Evolutionary conservation across 2,888 invertebrate species (phyloP).

Genomic region (Stramonita haemastoma): DNA sequence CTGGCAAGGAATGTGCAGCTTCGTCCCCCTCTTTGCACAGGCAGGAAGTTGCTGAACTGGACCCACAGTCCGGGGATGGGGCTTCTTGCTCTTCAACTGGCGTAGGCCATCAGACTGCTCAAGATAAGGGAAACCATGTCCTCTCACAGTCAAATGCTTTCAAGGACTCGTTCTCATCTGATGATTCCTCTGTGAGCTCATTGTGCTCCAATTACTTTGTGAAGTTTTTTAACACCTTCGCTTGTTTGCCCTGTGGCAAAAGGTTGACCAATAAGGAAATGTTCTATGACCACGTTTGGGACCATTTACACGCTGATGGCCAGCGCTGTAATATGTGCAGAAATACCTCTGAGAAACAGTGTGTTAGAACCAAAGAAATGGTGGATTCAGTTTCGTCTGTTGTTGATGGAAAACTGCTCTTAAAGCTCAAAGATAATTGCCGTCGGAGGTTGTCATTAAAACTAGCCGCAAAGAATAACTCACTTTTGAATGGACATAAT

Average conservation of each 20-base stretch:
- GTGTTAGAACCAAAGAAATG: not conserved
- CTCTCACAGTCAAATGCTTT: not conserved
- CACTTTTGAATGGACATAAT: not conserved
- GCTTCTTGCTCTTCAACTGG: not conserved
- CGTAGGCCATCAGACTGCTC: not conserved
- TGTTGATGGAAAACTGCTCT: not conserved
- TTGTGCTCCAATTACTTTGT: not conserved
- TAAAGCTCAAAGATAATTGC: not conserved
- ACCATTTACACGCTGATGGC: not conserved
- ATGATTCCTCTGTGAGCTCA: not conserved
- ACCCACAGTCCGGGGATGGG: no score
- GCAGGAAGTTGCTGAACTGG: no score
- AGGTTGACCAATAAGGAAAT: not conserved
- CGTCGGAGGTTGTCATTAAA: not conserved
- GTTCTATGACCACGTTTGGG: slow-evolving; percentile 29
- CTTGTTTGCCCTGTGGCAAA: not conserved
- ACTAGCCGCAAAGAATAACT: not conserved
- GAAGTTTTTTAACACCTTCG: not conserved
- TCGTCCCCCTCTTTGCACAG: no score
- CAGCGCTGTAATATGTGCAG: not conserved
- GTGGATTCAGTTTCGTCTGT: not conserved
- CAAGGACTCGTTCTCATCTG: not conserved
- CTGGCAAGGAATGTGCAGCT: no score
- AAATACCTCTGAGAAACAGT: not conserved
- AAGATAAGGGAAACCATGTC: not conserved